Conservation (phyloP, 1,140 invertebrate species). For the Euschistus heros region DNA sequence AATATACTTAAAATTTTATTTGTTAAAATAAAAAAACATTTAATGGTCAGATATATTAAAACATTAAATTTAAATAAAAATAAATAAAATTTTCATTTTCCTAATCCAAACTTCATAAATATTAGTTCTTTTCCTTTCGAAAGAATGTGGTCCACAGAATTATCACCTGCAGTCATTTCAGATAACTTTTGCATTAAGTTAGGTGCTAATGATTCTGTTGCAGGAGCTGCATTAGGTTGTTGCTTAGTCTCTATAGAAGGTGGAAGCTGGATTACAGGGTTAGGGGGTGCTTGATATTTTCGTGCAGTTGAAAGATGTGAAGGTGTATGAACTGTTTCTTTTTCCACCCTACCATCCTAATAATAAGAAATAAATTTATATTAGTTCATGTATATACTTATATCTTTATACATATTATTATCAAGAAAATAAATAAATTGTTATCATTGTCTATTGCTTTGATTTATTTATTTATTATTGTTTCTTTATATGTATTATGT, state of each 20-base stretch:
- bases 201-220: slow-evolving; percentile 36
- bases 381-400: neutral
- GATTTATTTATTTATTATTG: too few species aligned
- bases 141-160: slow-evolving; percentile 45
- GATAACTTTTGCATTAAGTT: slow-evolving; percentile 72
- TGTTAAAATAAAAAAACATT: too few species aligned
- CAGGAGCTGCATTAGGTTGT: slow-evolving; percentile 5
- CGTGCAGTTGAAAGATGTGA: slow-evolving; percentile 6
- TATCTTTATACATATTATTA: too few species aligned
- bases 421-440: too few species aligned
- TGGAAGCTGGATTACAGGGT: slow-evolving; percentile 24
- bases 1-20: too few species aligned
- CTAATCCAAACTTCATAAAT: slow-evolving; percentile 82
- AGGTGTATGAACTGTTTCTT: slow-evolving; percentile 1
- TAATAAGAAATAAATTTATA: neutral
- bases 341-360: slow-evolving; percentile 23
- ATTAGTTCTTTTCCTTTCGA: slow-evolving; percentile 83
- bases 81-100: slow-evolving; percentile 47
- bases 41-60: too few species aligned
- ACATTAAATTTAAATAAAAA: too few species aligned
- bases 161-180: slow-evolving; percentile 65
- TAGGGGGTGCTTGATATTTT: slow-evolving; percentile 22
- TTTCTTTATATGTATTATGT: too few species aligned
- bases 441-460: too few species aligned
- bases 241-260: slow-evolving; percentile 18